phyloP scores from a whole-genome alignment of 2,797 vertebrate genomes.

The Neopelma chrysocephalum region DNA sequence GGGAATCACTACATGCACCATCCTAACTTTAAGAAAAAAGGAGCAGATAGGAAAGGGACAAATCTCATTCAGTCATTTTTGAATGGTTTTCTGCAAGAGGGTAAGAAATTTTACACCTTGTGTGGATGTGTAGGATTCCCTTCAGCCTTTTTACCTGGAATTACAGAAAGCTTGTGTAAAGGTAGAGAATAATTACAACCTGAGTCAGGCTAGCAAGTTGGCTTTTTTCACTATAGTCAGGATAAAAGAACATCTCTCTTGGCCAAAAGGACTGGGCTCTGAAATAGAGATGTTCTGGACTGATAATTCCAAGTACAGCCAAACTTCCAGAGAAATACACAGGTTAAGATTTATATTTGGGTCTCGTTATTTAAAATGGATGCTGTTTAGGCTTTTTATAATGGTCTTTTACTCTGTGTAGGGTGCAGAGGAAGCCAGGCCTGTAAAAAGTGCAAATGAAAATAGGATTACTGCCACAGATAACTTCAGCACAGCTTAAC shows the following conservation, averaged over 20 bases:
- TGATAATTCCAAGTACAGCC: conserved; percentile 31
- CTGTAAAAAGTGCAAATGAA: not conserved
- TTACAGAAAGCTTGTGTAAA: conserved; percentile 27
- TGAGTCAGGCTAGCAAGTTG: conserved; percentile 16
- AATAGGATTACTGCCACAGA: not conserved
- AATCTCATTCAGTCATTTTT: not conserved
- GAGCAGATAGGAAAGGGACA: not conserved
- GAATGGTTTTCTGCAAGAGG: not conserved
- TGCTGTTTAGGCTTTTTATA: not conserved
- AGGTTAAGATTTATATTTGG: conserved; percentile 13
- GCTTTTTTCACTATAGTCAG: conserved; percentile 11
- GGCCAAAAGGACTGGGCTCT: conserved; percentile 1
- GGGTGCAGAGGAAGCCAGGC: not conserved
- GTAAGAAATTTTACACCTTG: not conserved
- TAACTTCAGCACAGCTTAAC: not conserved
- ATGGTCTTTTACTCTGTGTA: not conserved
- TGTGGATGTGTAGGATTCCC: not conserved
- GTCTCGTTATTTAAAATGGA: conserved; percentile 1
- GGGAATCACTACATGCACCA: not conserved
- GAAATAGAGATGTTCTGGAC: conserved; percentile 44
- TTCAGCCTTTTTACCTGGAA: conserved; percentile 23
- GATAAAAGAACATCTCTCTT: conserved; percentile 30
- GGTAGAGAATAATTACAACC: conserved; percentile 12
- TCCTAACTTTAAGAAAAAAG: not conserved
- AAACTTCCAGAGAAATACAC: not conserved